These are phyloP conservation scores for Hylia prasina DNA, from an alignment of 2,113 vertebrate species.

Conservation along the genomic window DNA sequence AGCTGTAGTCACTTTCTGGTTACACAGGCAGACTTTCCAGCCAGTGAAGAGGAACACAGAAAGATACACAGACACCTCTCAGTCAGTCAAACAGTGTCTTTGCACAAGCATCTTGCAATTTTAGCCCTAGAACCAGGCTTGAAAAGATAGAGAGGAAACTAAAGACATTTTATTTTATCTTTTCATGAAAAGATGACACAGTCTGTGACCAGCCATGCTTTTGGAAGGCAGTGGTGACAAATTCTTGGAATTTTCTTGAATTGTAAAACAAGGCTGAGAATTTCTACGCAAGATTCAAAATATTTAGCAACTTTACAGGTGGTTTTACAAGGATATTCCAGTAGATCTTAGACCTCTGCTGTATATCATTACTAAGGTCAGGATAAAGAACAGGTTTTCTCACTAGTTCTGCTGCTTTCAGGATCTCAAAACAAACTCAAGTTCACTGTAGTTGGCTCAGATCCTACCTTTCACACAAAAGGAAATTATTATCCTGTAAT, in stretches of 20 bases:
- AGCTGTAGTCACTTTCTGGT: background rate
- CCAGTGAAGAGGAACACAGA: background rate
- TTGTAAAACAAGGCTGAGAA: background rate
- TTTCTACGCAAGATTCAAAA: conserved; percentile 2
- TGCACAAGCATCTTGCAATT: background rate
- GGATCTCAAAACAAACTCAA: background rate
- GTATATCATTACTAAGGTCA: background rate
- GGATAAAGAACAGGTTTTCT: background rate
- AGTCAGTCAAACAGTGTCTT: background rate
- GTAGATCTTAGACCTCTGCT: background rate
- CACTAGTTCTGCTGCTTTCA: background rate
- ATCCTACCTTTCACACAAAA: background rate
- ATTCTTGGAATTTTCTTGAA: background rate
- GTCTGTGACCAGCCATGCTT: background rate
- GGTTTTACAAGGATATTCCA: background rate
- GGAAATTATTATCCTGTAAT: background rate
- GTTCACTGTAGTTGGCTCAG: background rate
- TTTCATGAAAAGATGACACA: background rate
- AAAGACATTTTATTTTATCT: background rate
- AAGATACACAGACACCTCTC: background rate
- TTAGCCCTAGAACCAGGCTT: background rate
- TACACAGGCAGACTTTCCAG: background rate
- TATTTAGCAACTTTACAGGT: background rate
- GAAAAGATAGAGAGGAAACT: background rate
- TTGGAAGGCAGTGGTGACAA: background rate